Base-by-base conservation (phyloP, 2,888 invertebrate species). In the Iphiclides podalirius region DNA sequence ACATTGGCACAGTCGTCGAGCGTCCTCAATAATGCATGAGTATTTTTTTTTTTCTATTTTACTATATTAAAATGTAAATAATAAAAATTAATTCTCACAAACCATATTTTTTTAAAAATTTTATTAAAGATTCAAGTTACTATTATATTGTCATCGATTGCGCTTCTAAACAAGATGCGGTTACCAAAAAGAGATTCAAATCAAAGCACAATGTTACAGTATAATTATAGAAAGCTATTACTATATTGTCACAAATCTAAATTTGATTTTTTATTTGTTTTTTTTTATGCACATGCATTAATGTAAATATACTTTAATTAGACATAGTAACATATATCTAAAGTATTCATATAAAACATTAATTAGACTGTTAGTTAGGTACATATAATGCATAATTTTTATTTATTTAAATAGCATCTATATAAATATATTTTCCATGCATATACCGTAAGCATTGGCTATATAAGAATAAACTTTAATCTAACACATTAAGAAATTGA, bases 221-320 rank as follows among this genome's bases (percentile, higher is more conserved):
- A 37, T 28, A 12, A 40, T 14, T 14, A 23, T 12, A 7, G 37
- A 11, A 37, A 12, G 17, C n/a, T 47, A 43, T 49, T 58, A 58
- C 52, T 53, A 72, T 79, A 77, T 80, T 80, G 78, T 78, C 78
- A 70, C 70, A 58, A 54, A n/a, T n/a, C n/a, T n/a, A n/a, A n/a
- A n/a, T 20, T 20, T 20, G 20, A 20, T 4, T 4, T 64, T 70
- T 70, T 31, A 3, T 31, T 11, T 31, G 4, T 31, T 31, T 31
- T 31, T n/a, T 11, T 31, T 31, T 31, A 3, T 31, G 20, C 6
- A 20, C 20, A 2, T 31, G 31, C 31, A 2, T 31, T n/a, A 2
- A 11, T n/a, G 26, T 7, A 31, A 3, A 11, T 31, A 31, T 31
- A n/a, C n/a, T 2, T 11, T 31, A 11, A 31, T 11, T 28, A 26